These are phyloP conservation scores for Semaprochilodus insignis DNA, from an alignment of 2,797 vertebrate genomes.

Conservation along the genomic window DNA sequence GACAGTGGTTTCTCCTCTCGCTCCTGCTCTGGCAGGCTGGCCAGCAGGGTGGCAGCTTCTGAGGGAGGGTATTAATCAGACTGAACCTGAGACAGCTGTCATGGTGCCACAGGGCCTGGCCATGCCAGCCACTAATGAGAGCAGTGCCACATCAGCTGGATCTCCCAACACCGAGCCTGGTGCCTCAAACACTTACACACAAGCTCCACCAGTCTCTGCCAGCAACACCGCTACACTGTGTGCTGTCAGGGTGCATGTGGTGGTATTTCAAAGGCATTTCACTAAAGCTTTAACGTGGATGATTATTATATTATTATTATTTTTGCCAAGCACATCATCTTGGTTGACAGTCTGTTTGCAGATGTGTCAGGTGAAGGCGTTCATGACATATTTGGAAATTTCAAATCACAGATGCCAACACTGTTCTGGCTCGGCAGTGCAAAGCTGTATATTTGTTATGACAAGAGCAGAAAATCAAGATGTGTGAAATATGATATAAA, in stretches of 20 bases:
- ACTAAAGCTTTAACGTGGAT: background rate
- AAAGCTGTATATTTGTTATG: background rate
- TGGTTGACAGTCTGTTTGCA: background rate
- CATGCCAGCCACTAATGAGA: constrained; percentile 43
- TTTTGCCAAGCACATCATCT: background rate
- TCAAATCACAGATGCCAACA: no score
- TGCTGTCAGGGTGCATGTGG: background rate
- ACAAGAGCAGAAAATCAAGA: background rate
- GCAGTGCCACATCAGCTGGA: constrained; percentile 46
- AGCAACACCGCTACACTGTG: constrained; percentile 8
- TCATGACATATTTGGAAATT: no score
- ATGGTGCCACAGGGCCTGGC: constrained; percentile 35
- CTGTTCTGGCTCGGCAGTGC: background rate
- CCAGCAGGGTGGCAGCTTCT: constrained; percentile 45
- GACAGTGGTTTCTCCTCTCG: background rate
- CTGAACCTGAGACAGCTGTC: constrained; percentile 57
- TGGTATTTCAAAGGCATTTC: constrained; percentile 14
- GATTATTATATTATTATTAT: constrained; percentile 4
- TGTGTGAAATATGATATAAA: background rate
- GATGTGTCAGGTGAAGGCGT: background rate
- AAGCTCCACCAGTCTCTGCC: constrained; percentile 35
- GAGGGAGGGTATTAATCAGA: constrained; percentile 52
- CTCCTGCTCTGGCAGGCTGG: constrained; percentile 27
- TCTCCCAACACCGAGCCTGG: constrained; percentile 29
- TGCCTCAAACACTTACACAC: constrained; percentile 34